A percentile compares a stretch with the other conserved stretches of the same genome.
phyloP scores from a whole-genome alignment of 2,888 invertebrate genomes.

The Xestia ashworthii region DNA sequence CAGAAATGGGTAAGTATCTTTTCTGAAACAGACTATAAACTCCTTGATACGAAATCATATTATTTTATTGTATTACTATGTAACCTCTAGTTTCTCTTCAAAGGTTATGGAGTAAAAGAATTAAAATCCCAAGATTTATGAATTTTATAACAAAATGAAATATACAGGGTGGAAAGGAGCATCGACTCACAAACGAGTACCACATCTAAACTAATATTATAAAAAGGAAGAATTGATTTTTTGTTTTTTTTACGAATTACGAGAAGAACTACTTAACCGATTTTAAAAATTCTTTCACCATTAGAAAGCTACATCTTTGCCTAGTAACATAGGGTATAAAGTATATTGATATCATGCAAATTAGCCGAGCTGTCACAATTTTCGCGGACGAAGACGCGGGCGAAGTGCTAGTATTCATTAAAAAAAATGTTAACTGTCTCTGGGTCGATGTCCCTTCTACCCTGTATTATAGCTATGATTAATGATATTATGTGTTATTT shows the following conservation, averaged over 20 bases:
- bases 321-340: no score
- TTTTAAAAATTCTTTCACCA: no score
- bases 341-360: no score
- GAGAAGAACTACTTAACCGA: no score
- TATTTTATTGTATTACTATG: slow-evolving; percentile 3
- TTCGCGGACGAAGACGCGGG: no score
- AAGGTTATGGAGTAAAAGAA: background rate
- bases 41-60: slow-evolving; percentile 12
- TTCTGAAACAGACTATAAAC: background rate
- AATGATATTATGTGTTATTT: background rate
- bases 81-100: background rate
- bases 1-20: background rate
- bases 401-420: no score
- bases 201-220: no score
- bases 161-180: background rate
- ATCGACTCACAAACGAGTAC: background rate
- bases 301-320: no score
- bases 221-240: no score
- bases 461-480: background rate
- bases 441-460: background rate
- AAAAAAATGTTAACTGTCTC: background rate
- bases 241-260: no score
- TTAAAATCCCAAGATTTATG: slow-evolving; percentile 1
- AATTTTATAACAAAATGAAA: slow-evolving; percentile 29
- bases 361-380: no score